These are phyloP conservation scores for Hyles euphorbiae DNA, from an alignment of 1,140 invertebrate species.

Conservation along the genomic window DNA sequence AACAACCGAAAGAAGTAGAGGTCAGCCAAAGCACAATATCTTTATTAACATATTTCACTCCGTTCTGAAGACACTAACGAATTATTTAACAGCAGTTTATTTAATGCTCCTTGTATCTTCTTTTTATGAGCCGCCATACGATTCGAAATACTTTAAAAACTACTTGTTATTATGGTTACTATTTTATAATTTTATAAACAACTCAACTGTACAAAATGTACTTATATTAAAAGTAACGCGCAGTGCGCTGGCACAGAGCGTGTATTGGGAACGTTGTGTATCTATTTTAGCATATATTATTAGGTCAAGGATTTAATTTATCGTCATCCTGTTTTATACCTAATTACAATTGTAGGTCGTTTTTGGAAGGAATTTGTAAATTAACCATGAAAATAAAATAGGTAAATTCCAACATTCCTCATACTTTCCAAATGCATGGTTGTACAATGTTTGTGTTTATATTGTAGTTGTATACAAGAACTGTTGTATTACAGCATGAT, in stretches of 20 bases:
- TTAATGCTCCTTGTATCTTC: constrained; percentile 12
- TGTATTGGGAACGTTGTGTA: constrained; percentile 49
- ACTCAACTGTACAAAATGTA: constrained; percentile 6
- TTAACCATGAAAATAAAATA: too few relatives aligned
- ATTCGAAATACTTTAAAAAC: too few relatives aligned
- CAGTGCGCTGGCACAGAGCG: constrained; percentile 37
- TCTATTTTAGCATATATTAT: constrained; percentile 67
- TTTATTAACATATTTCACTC: too few relatives aligned
- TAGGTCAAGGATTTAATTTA: constrained; percentile 59
- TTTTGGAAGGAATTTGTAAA: too few relatives aligned
- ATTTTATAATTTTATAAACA: neutral
- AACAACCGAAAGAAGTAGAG: constrained; percentile 66
- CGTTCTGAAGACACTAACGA: too few relatives aligned
- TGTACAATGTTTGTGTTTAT: too few relatives aligned
- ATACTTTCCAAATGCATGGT: too few relatives aligned
- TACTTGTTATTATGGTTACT: neutral
- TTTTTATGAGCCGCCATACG: too few relatives aligned
- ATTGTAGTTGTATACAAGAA: too few relatives aligned
- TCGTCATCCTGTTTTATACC: constrained; percentile 14
- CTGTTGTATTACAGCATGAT: too few relatives aligned
- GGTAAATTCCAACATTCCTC: too few relatives aligned
- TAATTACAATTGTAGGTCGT: too few relatives aligned
- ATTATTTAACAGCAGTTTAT: neutral
- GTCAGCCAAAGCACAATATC: constrained; percentile 40
- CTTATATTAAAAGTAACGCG: constrained; percentile 36